phyloP scores from a whole-genome alignment of 2,113 vertebrate species.

The Numenius arquata region DNA sequence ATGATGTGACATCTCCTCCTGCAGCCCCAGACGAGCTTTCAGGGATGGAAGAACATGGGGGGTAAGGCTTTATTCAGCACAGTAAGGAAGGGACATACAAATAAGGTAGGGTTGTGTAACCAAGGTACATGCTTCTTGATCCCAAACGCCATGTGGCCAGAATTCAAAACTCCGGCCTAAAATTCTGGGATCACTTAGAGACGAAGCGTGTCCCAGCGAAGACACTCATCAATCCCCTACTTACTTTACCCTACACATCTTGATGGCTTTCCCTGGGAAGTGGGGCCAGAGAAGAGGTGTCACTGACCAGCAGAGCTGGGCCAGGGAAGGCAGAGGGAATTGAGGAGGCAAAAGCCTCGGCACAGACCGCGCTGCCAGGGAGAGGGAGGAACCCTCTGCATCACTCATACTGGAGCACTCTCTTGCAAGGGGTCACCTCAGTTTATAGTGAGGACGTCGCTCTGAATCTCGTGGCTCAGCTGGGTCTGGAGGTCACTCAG shows the following conservation, averaged over 20 bases:
- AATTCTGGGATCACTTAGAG: not conserved
- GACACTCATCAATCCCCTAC: not conserved
- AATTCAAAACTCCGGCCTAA: not conserved
- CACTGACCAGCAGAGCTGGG: not conserved
- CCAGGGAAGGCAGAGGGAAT: not conserved
- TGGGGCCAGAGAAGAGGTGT: not conserved
- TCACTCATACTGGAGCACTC: not conserved
- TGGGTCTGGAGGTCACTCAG: constrained; percentile 96
- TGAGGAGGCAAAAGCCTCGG: not conserved
- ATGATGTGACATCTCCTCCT: not conserved
- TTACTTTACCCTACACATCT: not conserved
- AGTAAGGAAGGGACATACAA: not conserved
- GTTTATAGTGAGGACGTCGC: constrained; percentile 94
- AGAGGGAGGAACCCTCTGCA: not conserved
- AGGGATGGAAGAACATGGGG: not conserved
- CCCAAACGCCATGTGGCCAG: not conserved
- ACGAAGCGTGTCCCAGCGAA: not conserved
- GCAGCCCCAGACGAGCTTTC: not conserved
- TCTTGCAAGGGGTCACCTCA: constrained; percentile 19
- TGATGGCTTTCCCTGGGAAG: not conserved
- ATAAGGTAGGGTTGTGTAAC: not conserved
- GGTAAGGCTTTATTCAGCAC: constrained; percentile 44
- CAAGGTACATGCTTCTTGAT: accelerated
- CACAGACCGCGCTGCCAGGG: not conserved
- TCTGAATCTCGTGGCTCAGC: constrained; percentile 97